Base-by-base conservation (phyloP, 2,797 vertebrate genomes). In the Denticeps clupeoides region DNA sequence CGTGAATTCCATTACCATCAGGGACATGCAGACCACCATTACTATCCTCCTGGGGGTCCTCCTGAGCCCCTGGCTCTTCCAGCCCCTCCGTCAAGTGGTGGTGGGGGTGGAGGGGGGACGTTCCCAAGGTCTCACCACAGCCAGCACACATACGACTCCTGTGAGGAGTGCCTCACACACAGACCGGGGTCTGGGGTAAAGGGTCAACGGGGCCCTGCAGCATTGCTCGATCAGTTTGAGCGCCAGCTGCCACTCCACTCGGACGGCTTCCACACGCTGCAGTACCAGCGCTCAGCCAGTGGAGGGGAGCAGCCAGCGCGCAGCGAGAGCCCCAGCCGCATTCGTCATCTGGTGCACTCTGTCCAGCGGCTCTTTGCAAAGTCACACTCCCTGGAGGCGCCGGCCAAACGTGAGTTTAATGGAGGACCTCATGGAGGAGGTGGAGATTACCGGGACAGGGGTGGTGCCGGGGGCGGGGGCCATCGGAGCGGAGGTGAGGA, bases 341-440 rank as follows among this genome's bases (percentile, higher is more conserved):
- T 98, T 63, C 91, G 95, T 28, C 95, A 99, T 81, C 81, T 98
- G 62, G 95, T 99, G 56, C 94, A 99, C 80, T 99, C 95, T 0
- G 94, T 99, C 45, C 95, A 99, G 81, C 91, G 93, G 59, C 91
- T 98, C 55, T 99, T 99, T 0, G 92, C 95, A 62, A 99, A 99
- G 81, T 99, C 95, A 33, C 94, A 98, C 72, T 98, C 93, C 40
- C 80, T 99, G 63, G 94, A 98, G 68, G 87, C 90, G 0, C 93
- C 95, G 0, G 82, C 89, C 62, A 98, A 98, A 74, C 78, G 95
- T 43, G 93, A 97, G 59, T 89, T 89, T 60, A 94, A 96, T 9
- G 92, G 90, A 38, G 81, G 84, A 5, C 86, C 89, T 65, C 84
- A 86, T 35, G 56, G 69, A 0, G 68, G 41, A 3, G 40, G 38